A percentile compares a stretch with the other conserved stretches of the same genome.
These are phyloP conservation scores for Zoroaster sp. DNA, from an alignment of 53 echinoderm and acorn worm species.

Conservation along the genomic window DNA sequence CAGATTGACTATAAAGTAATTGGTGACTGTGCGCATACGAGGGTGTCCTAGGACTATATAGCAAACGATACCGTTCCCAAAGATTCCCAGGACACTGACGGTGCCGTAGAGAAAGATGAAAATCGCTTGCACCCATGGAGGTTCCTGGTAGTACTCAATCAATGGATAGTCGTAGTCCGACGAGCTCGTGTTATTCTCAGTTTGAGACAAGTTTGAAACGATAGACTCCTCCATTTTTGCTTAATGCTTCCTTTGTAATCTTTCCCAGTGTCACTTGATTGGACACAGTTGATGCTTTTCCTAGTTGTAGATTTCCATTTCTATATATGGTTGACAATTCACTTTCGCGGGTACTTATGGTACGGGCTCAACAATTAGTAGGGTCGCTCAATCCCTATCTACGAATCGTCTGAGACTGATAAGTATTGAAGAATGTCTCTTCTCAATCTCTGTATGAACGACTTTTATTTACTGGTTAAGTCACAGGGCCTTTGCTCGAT, in stretches of 20 bases:
- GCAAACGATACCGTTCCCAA: constrained; percentile 88
- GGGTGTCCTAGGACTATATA: constrained; percentile 92
- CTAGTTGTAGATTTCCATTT: too few relatives aligned
- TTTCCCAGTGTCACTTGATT: background rate
- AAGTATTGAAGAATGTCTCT: too few relatives aligned
- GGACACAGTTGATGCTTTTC: background rate
- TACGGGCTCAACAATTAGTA: too few relatives aligned
- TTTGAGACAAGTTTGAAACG: background rate
- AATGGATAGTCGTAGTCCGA: background rate
- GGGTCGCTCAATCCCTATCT: too few relatives aligned
- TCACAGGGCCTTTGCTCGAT: too few relatives aligned
- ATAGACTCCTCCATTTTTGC: background rate
- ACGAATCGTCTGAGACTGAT: too few relatives aligned
- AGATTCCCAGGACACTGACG: constrained; percentile 81
- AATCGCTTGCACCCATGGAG: constrained; percentile 75
- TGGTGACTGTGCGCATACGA: constrained; percentile 95
- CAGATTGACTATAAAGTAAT: constrained; percentile 95
- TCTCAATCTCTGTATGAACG: too few relatives aligned
- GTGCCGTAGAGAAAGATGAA: constrained; percentile 71
- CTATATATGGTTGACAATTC: too few relatives aligned
- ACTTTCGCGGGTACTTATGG: too few relatives aligned
- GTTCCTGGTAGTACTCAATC: constrained; percentile 68
- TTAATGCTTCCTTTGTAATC: background rate
- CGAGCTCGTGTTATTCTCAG: background rate
- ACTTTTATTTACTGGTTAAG: too few relatives aligned